phyloP scores from a whole-genome alignment of 2,888 invertebrate species.

The Callyntrura sp. region DNA sequence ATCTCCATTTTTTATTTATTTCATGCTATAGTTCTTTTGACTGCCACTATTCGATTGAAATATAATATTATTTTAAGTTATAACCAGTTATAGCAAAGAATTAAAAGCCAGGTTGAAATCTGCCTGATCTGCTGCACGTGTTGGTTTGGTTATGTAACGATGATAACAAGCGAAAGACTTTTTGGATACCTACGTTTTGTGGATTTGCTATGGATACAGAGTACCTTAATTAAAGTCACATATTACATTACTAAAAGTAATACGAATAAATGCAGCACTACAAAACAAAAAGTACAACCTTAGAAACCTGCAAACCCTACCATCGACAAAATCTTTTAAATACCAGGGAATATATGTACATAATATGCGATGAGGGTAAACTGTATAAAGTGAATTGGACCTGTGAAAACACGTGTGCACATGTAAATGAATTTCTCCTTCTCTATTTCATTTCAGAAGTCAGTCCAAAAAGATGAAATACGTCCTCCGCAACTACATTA shows the following conservation, averaged over 20 bases:
- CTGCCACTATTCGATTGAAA: constrained; percentile 44
- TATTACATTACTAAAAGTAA: not conserved
- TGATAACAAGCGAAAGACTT: not conserved
- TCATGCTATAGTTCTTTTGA: not conserved
- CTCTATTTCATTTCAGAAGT: too few relatives aligned
- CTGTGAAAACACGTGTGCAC: too few relatives aligned
- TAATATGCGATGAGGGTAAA: too few relatives aligned
- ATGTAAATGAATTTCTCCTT: too few relatives aligned
- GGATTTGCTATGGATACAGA: not conserved
- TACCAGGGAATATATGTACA: too few relatives aligned
- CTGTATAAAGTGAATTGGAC: too few relatives aligned
- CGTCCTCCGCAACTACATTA: not conserved
- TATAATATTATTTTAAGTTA: too few relatives aligned
- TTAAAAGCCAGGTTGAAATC: constrained; percentile 14
- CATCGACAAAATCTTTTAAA: too few relatives aligned
- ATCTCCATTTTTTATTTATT: not conserved
- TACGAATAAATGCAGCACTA: not conserved
- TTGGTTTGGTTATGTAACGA: not conserved
- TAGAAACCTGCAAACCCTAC: not conserved
- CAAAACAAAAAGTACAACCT: not conserved
- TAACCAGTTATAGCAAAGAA: constrained; percentile 53
- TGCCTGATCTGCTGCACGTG: constrained; percentile 20
- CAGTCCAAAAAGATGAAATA: not conserved
- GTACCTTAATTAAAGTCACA: not conserved
- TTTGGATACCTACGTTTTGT: not conserved